Evolutionary conservation across 2,113 vertebrate genomes (phyloP).

Genomic region (Lophius piscatorius): DNA sequence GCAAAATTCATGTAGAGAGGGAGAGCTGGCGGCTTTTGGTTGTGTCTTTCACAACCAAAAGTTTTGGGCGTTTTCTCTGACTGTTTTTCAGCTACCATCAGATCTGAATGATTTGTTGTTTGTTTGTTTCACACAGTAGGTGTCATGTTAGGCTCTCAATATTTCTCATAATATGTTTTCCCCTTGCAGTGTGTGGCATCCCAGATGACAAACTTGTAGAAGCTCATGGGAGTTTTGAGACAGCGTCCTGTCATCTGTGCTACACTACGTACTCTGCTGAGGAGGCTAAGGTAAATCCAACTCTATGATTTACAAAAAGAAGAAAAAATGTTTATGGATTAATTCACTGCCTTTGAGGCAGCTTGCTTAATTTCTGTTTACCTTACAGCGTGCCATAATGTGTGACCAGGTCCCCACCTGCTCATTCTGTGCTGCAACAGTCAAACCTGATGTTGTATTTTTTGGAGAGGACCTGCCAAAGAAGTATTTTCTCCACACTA

Average conservation of each 20-base stretch:
- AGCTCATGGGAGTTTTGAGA: slow-evolving; percentile 81
- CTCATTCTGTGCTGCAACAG: slow-evolving; percentile 78
- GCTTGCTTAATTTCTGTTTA: neutral
- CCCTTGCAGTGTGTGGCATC: slow-evolving; percentile 81
- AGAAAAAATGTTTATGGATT: neutral
- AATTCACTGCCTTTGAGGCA: neutral
- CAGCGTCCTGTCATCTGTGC: slow-evolving; percentile 83
- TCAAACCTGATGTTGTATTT: slow-evolving; percentile 84
- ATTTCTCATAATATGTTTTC: neutral
- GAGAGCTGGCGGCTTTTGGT: too few species aligned
- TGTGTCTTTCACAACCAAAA: neutral
- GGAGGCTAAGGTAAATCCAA: slow-evolving; percentile 75
- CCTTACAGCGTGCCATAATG: slow-evolving; percentile 74
- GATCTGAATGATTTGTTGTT: neutral
- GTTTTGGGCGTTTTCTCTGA: too few species aligned
- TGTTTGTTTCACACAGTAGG: neutral
- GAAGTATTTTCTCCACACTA: slow-evolving; percentile 78
- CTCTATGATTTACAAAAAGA: too few species aligned
- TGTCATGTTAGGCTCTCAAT: neutral
- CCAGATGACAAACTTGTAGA: slow-evolving; percentile 83
- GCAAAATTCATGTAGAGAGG: too few species aligned
- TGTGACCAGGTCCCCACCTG: slow-evolving; percentile 73
- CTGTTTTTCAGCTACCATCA: neutral
- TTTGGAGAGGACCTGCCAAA: slow-evolving; percentile 84
- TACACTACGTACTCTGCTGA: slow-evolving; percentile 79